phyloP scores from a whole-genome alignment of 2,888 invertebrate species.

The Drosophila cognata region DNA sequence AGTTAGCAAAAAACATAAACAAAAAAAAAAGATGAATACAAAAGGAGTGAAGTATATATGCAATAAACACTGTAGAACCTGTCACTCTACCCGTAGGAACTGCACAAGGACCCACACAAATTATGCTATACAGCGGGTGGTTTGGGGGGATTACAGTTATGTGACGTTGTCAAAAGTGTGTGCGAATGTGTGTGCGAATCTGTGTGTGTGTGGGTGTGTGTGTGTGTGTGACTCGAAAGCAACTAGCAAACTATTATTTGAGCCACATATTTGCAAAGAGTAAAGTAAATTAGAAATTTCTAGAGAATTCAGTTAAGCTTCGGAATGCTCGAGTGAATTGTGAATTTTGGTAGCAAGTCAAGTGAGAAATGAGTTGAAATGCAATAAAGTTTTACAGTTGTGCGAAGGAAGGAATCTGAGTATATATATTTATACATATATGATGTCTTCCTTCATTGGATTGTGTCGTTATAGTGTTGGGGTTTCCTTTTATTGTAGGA shows the following conservation, averaged over 20 bases:
- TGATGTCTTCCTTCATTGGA: neutral
- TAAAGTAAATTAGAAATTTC: neutral
- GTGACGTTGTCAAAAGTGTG: conserved; percentile 29
- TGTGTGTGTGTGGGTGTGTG: neutral
- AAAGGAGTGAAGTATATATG: conserved; percentile 33
- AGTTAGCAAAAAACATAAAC: conserved; percentile 1
- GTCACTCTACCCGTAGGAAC: conserved; percentile 37
- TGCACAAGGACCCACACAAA: conserved; percentile 37
- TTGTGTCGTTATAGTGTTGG: neutral
- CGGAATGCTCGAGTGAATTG: conserved; percentile 1
- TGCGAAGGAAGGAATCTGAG: neutral
- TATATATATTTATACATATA: neutral
- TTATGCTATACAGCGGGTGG: conserved; percentile 12
- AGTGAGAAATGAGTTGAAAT: conserved; percentile 2
- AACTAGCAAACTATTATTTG: conserved; percentile 18
- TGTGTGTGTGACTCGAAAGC: conserved; percentile 8
- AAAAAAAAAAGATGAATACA: neutral
- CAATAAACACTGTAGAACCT: conserved; percentile 19
- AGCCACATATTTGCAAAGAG: neutral
- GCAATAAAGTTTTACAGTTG: neutral
- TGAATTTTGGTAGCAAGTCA: neutral
- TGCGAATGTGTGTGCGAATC: neutral
- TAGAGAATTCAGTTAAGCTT: conserved; percentile 1
- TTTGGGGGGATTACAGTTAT: conserved; percentile 22
- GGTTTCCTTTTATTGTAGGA: neutral